These are phyloP conservation scores for Propithecus perrieri DNA, from an alignment of 2,797 vertebrate species.

Conservation along the genomic window DNA sequence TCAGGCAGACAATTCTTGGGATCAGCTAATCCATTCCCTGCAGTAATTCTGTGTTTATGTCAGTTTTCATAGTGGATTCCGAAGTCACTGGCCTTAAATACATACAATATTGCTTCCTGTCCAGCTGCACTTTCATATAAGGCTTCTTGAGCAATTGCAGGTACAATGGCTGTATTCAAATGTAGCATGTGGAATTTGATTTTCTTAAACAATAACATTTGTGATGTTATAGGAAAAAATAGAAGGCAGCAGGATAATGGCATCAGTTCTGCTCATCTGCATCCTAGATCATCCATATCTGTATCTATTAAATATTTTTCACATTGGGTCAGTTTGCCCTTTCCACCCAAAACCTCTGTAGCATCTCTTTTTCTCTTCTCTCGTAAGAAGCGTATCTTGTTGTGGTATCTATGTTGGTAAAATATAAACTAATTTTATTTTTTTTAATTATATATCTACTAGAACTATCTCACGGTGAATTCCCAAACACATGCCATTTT, in stretches of 20 bases:
- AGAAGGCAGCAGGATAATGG: too few relatives aligned
- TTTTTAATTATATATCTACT: neutral
- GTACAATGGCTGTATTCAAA: neutral
- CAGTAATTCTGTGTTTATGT: neutral
- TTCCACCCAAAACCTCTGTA: neutral
- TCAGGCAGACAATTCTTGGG: neutral
- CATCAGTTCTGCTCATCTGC: neutral
- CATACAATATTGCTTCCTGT: neutral
- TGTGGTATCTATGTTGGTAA: neutral
- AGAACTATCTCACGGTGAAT: neutral
- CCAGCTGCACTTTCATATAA: neutral
- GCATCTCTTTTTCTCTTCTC: neutral
- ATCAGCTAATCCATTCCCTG: neutral
- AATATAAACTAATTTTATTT: neutral
- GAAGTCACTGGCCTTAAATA: neutral
- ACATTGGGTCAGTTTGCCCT: neutral
- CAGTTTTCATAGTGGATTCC: neutral
- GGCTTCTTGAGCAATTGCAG: neutral
- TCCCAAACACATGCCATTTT: neutral
- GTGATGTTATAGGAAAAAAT: neutral
- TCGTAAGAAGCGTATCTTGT: neutral
- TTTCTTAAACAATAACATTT: neutral
- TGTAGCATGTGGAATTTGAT: neutral
- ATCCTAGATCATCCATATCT: rapidly evolving
- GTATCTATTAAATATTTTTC: neutral